Base-by-base conservation (phyloP, 2,888 invertebrate species). In the Gryllus longicercus region DNA sequence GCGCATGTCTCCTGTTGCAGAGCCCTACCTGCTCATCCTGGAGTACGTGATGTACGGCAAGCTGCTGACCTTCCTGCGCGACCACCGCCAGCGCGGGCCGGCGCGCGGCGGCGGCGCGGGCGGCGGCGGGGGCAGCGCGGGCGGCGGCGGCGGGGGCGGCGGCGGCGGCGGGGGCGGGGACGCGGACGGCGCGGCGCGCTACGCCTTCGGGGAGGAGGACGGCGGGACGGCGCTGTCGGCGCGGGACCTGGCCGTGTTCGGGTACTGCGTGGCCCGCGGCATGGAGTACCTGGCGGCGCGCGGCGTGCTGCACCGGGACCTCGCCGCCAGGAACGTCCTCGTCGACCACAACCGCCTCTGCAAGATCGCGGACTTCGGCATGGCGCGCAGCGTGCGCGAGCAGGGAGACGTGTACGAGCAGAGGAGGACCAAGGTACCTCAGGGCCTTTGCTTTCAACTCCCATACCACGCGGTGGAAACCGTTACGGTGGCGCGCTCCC, bases 321-420 rank as follows among this genome's bases (percentile, higher is more conserved):
- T 96, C 79, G 95, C 95, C 0, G 94, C 95, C 0, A 90, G 95
- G 79, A 96, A 95, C 87, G 91, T 95, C 23, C 88, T 96, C 18
- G 92, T 96, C 10, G 94, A 94, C 86, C 94, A 95, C 87, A 94
- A 95, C 87, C 95, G 95, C 86, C 90, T 94, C 81, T 95, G 95
- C 87, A 96, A 96, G 89, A 94, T 96, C 83, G 95, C 95, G 2
- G 95, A 95, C 88, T 96, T 95, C 87, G 95, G 95, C 81, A 93
- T 95, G 92, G 95, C 95, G 16, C 90, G 95, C 80, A 91, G 91
- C 89, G 86, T 91, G 1, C 82, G 85, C 77, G 85, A 86, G 81
- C 87, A 88, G 86, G 84, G 87, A 87, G 82, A 88, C 82, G 86
- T 89, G 80, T 90, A 89, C 84, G 89, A 85, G 83, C 88, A 89